These are phyloP conservation scores for Panagrolaimus sp. DNA, from an alignment of 1,140 invertebrate genomes.

Conservation along the genomic window DNA sequence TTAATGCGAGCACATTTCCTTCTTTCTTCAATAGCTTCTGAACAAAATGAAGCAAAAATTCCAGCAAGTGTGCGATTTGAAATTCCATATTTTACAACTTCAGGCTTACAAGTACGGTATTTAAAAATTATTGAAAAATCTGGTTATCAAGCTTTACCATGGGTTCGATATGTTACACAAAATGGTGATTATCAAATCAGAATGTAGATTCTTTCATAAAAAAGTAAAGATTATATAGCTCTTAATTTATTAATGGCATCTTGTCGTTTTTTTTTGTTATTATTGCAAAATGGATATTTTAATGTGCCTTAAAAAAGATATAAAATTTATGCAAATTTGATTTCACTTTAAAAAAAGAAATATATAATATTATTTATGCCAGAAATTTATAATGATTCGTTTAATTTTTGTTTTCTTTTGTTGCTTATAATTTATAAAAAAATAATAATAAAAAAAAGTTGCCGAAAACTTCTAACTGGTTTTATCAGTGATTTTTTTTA, in stretches of 20 bases:
- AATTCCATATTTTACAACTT: slow-evolving; percentile 98
- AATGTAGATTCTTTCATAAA: slow-evolving; percentile 59
- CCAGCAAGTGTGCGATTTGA: slow-evolving; percentile 99
- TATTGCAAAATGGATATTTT: slow-evolving; percentile 2
- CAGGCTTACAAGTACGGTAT: slow-evolving; percentile 81
- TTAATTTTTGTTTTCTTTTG: too few relatives aligned
- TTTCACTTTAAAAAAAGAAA: too few relatives aligned
- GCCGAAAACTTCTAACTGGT: too few relatives aligned
- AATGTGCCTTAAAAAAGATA: background rate
- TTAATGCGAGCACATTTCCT: slow-evolving; percentile 98
- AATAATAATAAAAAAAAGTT: too few relatives aligned
- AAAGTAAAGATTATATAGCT: background rate
- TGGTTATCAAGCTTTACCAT: slow-evolving; percentile 95
- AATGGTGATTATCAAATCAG: slow-evolving; percentile 97
- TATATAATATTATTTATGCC: too few relatives aligned
- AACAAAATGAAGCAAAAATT: slow-evolving; percentile 90
- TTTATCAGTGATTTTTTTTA: too few relatives aligned
- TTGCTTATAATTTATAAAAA: too few relatives aligned
- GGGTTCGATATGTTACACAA: slow-evolving; percentile 93
- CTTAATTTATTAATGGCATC: background rate
- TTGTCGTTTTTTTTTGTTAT: background rate
- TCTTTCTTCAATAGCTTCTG: slow-evolving; percentile 76
- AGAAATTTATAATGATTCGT: too few relatives aligned
- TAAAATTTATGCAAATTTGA: background rate
- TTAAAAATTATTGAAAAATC: slow-evolving; percentile 99